Base-by-base conservation (phyloP, 2,888 invertebrate species). In the Thera obeliscata region DNA sequence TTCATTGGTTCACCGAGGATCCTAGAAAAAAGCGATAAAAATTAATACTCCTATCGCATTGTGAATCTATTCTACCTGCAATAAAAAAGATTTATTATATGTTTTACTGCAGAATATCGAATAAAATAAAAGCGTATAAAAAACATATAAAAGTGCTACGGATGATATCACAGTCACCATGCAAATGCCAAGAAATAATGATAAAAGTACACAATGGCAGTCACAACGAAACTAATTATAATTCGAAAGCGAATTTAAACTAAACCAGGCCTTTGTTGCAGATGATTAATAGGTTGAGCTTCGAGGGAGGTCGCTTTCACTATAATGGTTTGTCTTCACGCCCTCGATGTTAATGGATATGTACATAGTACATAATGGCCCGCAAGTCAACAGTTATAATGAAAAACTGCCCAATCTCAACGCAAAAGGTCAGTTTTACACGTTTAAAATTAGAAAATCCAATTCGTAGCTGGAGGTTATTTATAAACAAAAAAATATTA, bases 231-330 rank as follows among this genome's bases (percentile, higher is more conserved):
- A 79, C 74, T 79, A 81, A 81, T 81, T 81, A 81, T 77, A 78
- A 77, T 76, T 74, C 71, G 71, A 80, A 78, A 57, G 75, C 69
- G 64, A 81, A 78, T 77, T 80, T 77, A 78, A 81, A 81, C 76
- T 78, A 75, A 80, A 78, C 77, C 76, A 64, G 54, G 67, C 69
- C 71, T 78, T 83, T 83, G 81, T 83, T 75, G 61, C 68, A 50
- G 64, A 75, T 81, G 82, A 84, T 84, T 84, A 83, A 84, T 82
- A 76, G 80, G 60, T 69, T 74, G 68, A 71, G 73, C 67, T 71
- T 67, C 63, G 74, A 74, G 74, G 69, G 61, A 67, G 67, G 64
- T 74, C 77, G 77, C 76, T 78, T 81, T 77, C 74, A 76, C 76
- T 74, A 75, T 73, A 77, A 66, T 75, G 70, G 72, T 77, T 72